Conservation (phyloP, 1,140 invertebrate genomes). For the Microplitis mediator region DNA sequence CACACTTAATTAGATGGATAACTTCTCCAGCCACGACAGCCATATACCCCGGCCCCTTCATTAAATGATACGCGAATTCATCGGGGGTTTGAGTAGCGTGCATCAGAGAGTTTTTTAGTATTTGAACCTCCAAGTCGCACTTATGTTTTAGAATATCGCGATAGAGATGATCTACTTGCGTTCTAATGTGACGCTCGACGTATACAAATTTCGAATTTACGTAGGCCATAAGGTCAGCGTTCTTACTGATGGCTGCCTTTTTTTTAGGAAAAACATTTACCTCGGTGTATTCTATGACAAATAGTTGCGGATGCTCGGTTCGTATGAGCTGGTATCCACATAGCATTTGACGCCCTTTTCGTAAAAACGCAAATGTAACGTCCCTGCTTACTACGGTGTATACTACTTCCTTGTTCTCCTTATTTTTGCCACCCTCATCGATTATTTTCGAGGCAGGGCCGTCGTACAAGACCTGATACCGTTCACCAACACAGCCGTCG, state of each 20-base stretch:
- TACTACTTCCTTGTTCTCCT: not conserved
- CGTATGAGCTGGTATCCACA: conserved; percentile 6
- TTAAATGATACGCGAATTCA: conserved; percentile 30
- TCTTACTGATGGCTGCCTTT: not conserved
- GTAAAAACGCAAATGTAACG: conserved; percentile 14
- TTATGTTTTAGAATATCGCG: conserved; percentile 25
- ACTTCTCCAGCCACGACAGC: conserved; percentile 24
- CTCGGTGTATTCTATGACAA: not conserved
- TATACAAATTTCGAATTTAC: conserved; percentile 34
- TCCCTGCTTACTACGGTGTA: not conserved
- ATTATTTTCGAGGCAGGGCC: not conserved
- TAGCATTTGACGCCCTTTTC: not conserved
- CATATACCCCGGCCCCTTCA: conserved; percentile 30
- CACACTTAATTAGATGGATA: conserved; percentile 28
- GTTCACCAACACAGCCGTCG: not conserved
- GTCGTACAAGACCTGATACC: conserved; percentile 7
- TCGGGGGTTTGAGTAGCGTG: conserved; percentile 22
- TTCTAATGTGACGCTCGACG: conserved; percentile 20
- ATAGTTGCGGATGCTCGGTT: conserved; percentile 19
- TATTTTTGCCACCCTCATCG: not conserved
- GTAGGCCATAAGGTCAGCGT: conserved; percentile 2
- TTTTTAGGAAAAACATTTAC: not conserved
- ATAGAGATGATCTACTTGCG: not conserved
- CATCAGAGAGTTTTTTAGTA: conserved; percentile 18
- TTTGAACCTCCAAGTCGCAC: conserved; percentile 29